A percentile compares a stretch with the other conserved stretches of the same genome.
phyloP scores from a whole-genome alignment of 2,797 vertebrate species.

The Halcyon chelicuti region DNA sequence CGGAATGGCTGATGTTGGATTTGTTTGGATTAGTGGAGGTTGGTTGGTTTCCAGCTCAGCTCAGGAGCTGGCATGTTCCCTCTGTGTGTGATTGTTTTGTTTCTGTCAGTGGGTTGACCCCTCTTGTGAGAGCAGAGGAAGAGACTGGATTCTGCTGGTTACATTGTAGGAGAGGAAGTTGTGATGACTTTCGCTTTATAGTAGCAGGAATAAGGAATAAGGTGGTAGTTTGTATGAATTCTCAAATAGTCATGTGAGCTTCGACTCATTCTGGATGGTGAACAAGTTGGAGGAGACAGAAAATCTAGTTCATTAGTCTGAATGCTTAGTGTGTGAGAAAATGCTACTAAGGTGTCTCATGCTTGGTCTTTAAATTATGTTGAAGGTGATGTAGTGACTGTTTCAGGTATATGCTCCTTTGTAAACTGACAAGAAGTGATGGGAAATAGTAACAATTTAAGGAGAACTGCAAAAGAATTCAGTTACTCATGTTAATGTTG shows the following conservation, averaged over 20 bases:
- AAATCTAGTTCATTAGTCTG: not conserved
- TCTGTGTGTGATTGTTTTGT: constrained; percentile 35
- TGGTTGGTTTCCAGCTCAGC: constrained; percentile 58
- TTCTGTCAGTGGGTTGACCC: constrained; percentile 30
- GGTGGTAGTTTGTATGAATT: not conserved
- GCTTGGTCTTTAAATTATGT: not conserved
- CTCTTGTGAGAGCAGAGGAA: not conserved
- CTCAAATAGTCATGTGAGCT: not conserved
- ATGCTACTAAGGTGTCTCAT: not conserved
- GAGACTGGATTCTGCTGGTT: not conserved
- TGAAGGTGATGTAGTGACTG: not conserved
- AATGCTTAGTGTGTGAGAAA: not conserved
- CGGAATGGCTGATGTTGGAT: constrained; percentile 42
- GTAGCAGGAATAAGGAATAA: not conserved
- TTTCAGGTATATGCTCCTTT: not conserved
- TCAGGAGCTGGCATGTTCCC: constrained; percentile 12
- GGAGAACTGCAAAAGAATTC: not conserved
- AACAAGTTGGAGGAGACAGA: not conserved
- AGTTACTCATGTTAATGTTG: not conserved
- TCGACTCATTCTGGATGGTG: not conserved
- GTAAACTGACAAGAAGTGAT: not conserved
- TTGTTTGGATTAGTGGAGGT: constrained; percentile 67
- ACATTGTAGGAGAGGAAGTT: not conserved
- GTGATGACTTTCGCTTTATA: not conserved
- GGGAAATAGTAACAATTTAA: not conserved